These are phyloP conservation scores for Bovichtus variegatus DNA, from an alignment of 2,797 vertebrate species.

Conservation along the genomic window DNA sequence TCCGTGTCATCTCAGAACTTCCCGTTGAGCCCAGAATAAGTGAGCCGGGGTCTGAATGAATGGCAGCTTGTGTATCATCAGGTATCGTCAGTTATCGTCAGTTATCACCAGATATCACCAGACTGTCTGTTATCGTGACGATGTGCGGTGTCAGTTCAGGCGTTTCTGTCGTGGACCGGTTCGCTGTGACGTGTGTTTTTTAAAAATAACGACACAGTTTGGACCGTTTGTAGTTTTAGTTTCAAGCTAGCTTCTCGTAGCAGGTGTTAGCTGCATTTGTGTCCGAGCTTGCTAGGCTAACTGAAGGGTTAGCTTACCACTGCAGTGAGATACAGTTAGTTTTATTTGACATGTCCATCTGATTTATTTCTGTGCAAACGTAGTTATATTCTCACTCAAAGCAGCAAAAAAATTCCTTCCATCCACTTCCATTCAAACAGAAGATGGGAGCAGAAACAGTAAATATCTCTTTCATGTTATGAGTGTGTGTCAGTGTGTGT, in stretches of 20 bases:
- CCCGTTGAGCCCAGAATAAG: conserved; percentile 11
- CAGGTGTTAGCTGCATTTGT: conserved; percentile 12
- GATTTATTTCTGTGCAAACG: background rate
- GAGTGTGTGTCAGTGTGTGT: no score
- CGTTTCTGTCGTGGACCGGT: no score
- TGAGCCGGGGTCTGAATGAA: conserved; percentile 31
- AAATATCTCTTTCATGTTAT: background rate
- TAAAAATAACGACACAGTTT: no score
- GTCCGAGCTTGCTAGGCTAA: conserved; percentile 21
- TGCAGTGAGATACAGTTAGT: background rate
- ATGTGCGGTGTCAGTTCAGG: background rate
- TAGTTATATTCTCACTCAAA: background rate
- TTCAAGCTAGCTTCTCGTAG: conserved; percentile 16
- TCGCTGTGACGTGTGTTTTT: no score
- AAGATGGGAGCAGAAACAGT: background rate
- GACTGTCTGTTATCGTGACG: background rate
- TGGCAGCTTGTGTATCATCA: conserved; percentile 26
- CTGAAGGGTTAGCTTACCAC: background rate
- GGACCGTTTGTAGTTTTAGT: background rate
- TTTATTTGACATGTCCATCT: background rate
- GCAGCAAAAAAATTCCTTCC: background rate
- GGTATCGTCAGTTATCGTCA: no score
- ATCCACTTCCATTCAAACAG: background rate
- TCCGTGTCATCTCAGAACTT: conserved; percentile 42
- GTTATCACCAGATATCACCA: no score